A percentile compares a stretch with the other conserved stretches of the same genome.
Conservation (phyloP, 2,797 vertebrate species). For the Oreortyx pictus region DNA sequence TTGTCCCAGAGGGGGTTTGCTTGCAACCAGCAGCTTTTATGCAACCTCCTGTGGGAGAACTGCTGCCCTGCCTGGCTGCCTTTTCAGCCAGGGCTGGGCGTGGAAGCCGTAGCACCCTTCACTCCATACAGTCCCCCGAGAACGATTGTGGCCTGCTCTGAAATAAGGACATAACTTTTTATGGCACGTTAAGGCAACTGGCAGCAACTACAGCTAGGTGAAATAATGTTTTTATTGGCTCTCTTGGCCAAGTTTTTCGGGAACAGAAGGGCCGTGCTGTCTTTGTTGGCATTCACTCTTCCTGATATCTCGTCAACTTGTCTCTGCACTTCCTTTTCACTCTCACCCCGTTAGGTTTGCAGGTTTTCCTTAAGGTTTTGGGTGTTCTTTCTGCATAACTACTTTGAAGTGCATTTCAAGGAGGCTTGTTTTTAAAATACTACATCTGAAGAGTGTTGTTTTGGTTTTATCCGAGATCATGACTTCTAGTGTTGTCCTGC, state of each 20-base stretch:
- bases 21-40: background rate
- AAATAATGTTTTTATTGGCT: constrained; percentile 57
- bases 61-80: background rate
- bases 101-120: background rate
- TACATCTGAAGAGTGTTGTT: background rate
- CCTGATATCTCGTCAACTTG: background rate
- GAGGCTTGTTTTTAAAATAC: background rate
- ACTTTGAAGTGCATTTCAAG: background rate
- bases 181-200: constrained; percentile 32
- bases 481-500: background rate
- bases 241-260: background rate
- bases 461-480: background rate
- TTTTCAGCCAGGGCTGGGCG: background rate
- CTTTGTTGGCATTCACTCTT: background rate
- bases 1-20: background rate
- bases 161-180: constrained; percentile 17
- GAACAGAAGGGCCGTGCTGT: background rate
- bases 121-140: background rate
- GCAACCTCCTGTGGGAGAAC: constrained; percentile 33
- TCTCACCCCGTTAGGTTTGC: background rate
- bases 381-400: background rate
- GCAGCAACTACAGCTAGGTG: constrained; percentile 34
- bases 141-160: background rate
- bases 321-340: background rate
- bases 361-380: background rate